Evolutionary conservation across 1,140 invertebrate species (phyloP).

Genomic region (Polypedilum pembai): DNA sequence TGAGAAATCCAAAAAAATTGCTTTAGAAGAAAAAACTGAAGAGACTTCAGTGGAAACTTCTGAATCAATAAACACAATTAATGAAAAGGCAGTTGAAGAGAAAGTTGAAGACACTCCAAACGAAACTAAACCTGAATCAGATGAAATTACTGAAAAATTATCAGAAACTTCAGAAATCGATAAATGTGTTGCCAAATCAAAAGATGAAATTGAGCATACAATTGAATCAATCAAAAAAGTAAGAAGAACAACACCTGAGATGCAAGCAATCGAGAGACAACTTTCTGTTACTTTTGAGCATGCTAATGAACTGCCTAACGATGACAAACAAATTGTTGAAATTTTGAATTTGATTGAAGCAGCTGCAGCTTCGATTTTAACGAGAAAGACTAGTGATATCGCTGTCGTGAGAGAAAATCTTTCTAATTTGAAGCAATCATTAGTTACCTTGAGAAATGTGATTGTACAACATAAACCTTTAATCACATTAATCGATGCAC

Average conservation of each 20-base stretch:
- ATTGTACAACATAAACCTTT: not conserved
- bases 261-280: not conserved
- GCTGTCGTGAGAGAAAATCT: not conserved
- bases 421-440: not conserved
- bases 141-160: too few species aligned
- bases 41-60: too few species aligned
- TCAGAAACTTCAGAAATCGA: not conserved
- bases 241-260: not conserved
- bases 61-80: too few species aligned
- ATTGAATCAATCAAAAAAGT: not conserved
- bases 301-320: not conserved
- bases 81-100: too few species aligned
- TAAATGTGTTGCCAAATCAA: not conserved
- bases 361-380: not conserved
- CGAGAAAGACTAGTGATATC: not conserved
- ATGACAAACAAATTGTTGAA: not conserved
- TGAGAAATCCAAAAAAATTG: too few species aligned
- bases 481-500: not conserved
- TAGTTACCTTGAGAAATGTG: slow-evolving; percentile 29
- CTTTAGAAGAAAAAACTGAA: too few species aligned
- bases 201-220: not conserved
- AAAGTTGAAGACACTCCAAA: too few species aligned
- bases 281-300: not conserved
- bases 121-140: not conserved
- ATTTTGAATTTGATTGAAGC: not conserved